phyloP scores from a whole-genome alignment of 2,113 vertebrate genomes.

The Chaenocephalus aceratus region DNA sequence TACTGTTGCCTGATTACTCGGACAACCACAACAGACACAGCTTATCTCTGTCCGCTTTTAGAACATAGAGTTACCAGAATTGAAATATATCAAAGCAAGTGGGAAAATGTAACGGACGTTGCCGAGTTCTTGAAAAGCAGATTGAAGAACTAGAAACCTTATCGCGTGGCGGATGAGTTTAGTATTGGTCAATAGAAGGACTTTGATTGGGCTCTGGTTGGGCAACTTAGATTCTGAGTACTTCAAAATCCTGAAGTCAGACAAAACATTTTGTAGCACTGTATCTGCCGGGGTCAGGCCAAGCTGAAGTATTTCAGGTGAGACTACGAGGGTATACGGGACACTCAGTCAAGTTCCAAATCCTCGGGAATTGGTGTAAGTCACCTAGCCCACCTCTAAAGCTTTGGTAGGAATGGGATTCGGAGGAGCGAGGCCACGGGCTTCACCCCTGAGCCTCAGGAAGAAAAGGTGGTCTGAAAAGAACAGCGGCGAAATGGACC shows the following conservation, averaged over 20 bases:
- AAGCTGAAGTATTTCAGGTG: conserved; percentile 61
- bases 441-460: conserved; percentile 84
- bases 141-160: background rate
- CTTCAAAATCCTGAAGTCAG: conserved; percentile 35
- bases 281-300: conserved; percentile 44
- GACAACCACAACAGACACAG: background rate
- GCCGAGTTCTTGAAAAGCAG: background rate
- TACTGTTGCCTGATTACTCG: background rate
- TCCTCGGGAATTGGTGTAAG: conserved; percentile 78
- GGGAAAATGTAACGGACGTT: background rate
- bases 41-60: background rate
- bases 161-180: background rate
- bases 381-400: conserved; percentile 79
- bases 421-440: conserved; percentile 81
- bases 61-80: background rate
- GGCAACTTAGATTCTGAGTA: conserved; percentile 6
- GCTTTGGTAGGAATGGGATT: conserved; percentile 78
- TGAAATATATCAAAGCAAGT: background rate
- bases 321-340: conserved; percentile 54
- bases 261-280: conserved; percentile 9
- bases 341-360: conserved; percentile 77
- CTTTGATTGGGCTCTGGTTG: background rate
- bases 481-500: conserved; percentile 84
- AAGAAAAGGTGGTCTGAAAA: conserved; percentile 86
- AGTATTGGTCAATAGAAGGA: background rate